Evolutionary conservation across 2,797 vertebrate genomes (phyloP).

Genomic region (Dryobates pubescens): DNA sequence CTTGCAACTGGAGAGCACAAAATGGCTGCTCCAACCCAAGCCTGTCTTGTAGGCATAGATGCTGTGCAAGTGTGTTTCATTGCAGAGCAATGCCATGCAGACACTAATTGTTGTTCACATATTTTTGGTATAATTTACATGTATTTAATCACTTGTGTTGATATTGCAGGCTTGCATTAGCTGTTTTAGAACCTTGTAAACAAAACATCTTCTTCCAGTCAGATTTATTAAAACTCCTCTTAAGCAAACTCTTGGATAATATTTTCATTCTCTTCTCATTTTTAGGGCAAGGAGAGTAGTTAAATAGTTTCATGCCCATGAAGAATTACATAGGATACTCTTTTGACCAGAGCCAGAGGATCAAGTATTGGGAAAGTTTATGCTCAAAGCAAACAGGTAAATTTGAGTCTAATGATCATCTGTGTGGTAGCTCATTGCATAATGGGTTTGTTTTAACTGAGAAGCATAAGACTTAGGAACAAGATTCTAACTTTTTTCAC

Average conservation of each 20-base stretch:
- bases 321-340: neutral
- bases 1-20: neutral
- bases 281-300: neutral
- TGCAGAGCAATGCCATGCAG: accelerated
- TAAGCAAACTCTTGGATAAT: neutral
- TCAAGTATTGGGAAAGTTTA: neutral
- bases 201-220: neutral
- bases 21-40: neutral
- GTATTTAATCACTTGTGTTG: accelerated
- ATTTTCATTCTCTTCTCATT: neutral
- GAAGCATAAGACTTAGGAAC: neutral
- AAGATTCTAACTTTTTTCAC: neutral
- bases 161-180: neutral
- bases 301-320: neutral
- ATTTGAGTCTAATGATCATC: neutral
- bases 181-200: neutral
- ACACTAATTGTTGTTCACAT: accelerated
- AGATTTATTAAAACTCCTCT: neutral
- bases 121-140: neutral
- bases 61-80: accelerated
- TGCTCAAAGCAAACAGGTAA: neutral
- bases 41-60: accelerated
- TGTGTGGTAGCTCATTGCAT: neutral
- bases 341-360: neutral
- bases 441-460: neutral